phyloP scores from a whole-genome alignment of 2,797 vertebrate species.

The Falco biarmicus region DNA sequence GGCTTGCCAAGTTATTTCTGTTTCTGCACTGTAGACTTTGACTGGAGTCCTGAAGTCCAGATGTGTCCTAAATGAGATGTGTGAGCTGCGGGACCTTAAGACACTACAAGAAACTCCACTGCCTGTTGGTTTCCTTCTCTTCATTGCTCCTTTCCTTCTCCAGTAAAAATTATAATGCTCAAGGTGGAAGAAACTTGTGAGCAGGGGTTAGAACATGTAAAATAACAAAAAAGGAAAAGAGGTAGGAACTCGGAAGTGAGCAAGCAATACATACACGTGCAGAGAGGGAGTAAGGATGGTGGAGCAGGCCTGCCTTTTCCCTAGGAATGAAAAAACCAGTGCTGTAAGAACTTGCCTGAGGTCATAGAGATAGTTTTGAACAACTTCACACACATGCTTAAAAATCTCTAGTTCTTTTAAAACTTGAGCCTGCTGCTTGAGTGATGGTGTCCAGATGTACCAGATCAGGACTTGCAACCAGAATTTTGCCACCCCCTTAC shows the following conservation, averaged over 20 bases:
- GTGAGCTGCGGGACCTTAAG: not conserved
- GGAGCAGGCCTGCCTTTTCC: not conserved
- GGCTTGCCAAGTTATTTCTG: not conserved
- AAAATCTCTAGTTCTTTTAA: not conserved
- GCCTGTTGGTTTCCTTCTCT: not conserved
- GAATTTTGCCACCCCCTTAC: not conserved
- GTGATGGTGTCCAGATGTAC: rapidly evolving
- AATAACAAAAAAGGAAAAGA: not conserved
- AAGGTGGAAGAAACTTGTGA: not conserved
- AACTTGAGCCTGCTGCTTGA: not conserved
- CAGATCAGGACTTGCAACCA: not conserved
- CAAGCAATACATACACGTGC: rapidly evolving
- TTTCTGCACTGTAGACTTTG: not conserved
- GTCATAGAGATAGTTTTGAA: not conserved
- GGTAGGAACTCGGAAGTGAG: not conserved
- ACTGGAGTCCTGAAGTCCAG: not conserved
- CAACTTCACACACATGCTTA: not conserved
- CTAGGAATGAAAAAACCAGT: not conserved
- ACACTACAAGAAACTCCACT: not conserved
- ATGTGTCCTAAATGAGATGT: not conserved
- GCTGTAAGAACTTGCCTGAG: not conserved
- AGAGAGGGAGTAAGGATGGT: not conserved
- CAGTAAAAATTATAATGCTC: not conserved
- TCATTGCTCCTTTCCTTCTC: not conserved
- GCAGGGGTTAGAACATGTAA: not conserved